These are phyloP conservation scores for Chelonus formosanus DNA, from an alignment of 2,888 invertebrate genomes.

Conservation along the genomic window DNA sequence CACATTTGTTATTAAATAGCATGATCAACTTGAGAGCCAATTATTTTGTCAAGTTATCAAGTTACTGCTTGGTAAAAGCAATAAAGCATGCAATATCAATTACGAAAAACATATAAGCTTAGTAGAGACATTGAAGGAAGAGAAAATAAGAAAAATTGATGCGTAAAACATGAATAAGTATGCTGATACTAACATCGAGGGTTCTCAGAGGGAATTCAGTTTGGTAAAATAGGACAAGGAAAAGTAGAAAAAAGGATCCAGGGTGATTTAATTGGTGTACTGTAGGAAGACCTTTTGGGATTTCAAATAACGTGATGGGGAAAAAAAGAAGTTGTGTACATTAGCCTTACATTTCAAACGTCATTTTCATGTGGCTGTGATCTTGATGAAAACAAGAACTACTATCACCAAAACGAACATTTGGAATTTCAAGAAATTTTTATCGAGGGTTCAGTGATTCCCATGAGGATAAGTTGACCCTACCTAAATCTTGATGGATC, in stretches of 20 bases:
- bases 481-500: too few relatives aligned
- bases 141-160: conserved; percentile 8
- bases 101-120: neutral
- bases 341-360: conserved; percentile 33
- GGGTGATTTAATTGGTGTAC: conserved; percentile 20
- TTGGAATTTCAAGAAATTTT: conserved; percentile 34
- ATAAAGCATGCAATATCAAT: neutral
- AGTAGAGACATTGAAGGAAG: neutral
- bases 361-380: conserved; percentile 40
- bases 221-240: neutral
- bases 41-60: neutral
- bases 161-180: neutral
- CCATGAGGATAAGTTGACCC: conserved; percentile 21
- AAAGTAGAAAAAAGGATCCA: conserved; percentile 9
- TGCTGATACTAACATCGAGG: neutral
- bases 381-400: conserved; percentile 34
- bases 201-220: conserved; percentile 7
- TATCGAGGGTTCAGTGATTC: conserved; percentile 33
- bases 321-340: conserved; percentile 25
- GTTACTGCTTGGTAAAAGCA: neutral
- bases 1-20: neutral
- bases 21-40: neutral
- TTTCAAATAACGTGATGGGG: conserved; percentile 1
- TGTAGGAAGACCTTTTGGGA: conserved; percentile 7
- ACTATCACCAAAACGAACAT: too few relatives aligned